These are phyloP conservation scores for Tokudaia tokunoshimensis DNA, from an alignment of 2,797 vertebrate genomes.

Conservation along the genomic window DNA sequence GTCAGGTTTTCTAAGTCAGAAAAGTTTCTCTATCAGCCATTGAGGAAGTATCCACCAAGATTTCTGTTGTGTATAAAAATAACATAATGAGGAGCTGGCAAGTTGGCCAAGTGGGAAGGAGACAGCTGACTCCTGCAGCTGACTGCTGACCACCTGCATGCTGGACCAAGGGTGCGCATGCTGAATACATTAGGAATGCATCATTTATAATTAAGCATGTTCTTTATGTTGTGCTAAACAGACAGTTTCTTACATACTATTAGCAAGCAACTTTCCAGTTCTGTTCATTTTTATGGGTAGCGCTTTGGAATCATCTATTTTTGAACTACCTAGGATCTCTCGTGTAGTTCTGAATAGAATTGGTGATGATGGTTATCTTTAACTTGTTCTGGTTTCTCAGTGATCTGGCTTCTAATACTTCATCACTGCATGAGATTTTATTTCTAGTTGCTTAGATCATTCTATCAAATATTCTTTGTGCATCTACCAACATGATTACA, in stretches of 20 bases:
- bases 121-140: background rate
- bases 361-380: constrained; percentile 4
- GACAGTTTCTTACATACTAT: background rate
- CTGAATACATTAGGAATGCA: background rate
- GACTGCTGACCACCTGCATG: too few relatives aligned
- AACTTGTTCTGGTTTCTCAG: background rate
- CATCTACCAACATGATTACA: background rate
- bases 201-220: constrained; percentile 32
- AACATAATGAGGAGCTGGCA: background rate
- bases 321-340: background rate
- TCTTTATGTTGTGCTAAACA: constrained; percentile 38
- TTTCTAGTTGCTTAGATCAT: constrained; percentile 17
- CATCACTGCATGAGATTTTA: background rate
- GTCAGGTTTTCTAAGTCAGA: constrained; percentile 49
- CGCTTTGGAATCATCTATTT: constrained; percentile 32
- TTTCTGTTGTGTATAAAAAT: constrained; percentile 29
- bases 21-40: constrained; percentile 16
- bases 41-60: constrained; percentile 36
- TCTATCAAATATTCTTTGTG: constrained; percentile 6
- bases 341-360: background rate
- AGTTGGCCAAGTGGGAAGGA: background rate
- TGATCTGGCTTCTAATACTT: constrained; percentile 20
- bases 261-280: constrained; percentile 5
- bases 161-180: background rate
- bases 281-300: background rate